Base-by-base conservation (phyloP, 2,113 vertebrate genomes). In the Mesoclemmys tuberculata region DNA sequence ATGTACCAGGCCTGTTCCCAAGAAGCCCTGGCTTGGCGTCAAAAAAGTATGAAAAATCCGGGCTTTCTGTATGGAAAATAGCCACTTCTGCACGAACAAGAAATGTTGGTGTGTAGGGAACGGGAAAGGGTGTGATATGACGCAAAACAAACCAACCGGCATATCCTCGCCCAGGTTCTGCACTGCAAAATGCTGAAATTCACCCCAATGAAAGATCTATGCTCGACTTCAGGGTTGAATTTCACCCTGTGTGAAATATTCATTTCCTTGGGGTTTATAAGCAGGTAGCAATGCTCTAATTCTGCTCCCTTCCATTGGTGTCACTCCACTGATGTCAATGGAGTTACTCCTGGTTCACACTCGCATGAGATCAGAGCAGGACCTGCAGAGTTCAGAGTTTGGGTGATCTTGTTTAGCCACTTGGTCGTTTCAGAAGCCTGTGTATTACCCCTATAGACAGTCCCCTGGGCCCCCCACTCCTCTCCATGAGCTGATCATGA, bases 61-160 rank as follows among this genome's bases (percentile, higher is more conserved):
- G 41, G 22, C 64, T 75, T 44, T 75, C 41, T 4, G 12, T 26
- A 11, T 58, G 10, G 71, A 77, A 46, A 14, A 46, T 24, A 29
- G 74, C 87, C 24, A 13, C 35, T 5, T 64, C 24, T 13, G 2
- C 9, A 2, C 2, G 44, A 74, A 61, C 10, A 56, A 29, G 38
- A 27, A 52, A 6, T 1, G 0, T 10, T 31, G 1, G 41, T 46
- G 11, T 27, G 12, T 77, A 13, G 0, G 0, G 35, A 0, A 1
- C 48, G 13, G n/a, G n/a, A 49, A 64, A 58, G 48, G 48, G 58
- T 51, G 68, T 2, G 35, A 46, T 46, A 51, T 14, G 21, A 79
- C 24, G 1, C 38, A 5, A 29, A 51, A 41, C 41, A 26, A 19
- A 1, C n/a, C 58, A n/a, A 44, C 0, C 2, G 58, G 27, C 0